A percentile compares a stretch with the other conserved stretches of the same genome.
Conservation (phyloP, 2,797 vertebrate species). For the Acanthurus leucopareius region DNA sequence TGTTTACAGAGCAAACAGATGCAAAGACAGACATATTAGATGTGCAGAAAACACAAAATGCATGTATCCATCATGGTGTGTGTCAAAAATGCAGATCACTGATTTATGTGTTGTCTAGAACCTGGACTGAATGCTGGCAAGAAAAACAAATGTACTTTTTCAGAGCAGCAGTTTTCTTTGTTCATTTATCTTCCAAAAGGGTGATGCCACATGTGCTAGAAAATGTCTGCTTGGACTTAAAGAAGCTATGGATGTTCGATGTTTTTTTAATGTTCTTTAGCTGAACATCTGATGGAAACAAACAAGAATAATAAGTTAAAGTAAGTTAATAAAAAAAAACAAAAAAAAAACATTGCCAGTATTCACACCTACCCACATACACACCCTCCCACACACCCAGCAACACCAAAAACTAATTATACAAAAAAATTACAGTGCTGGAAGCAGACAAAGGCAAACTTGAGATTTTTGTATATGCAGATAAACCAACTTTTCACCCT, state of each 20-base stretch:
- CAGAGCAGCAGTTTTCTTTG: constrained; percentile 13
- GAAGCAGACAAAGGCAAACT: background rate
- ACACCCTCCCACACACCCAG: constrained; percentile 24
- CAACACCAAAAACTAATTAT: constrained; percentile 26
- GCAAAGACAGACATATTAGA: background rate
- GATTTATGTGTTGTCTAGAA: background rate
- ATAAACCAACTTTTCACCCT: constrained; percentile 6
- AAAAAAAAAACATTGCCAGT: constrained; percentile 23
- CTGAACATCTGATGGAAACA: constrained; percentile 28
- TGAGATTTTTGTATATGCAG: constrained; percentile 6
- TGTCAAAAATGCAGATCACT: constrained; percentile 11
- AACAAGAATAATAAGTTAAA: constrained; percentile 24
- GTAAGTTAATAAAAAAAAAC: background rate
- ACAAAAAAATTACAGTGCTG: constrained; percentile 16
- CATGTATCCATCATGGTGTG: constrained; percentile 15
- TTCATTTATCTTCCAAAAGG: background rate
- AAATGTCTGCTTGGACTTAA: background rate
- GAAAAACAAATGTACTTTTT: constrained; percentile 20
- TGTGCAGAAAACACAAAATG: constrained; percentile 4
- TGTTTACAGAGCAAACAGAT: constrained; percentile 14
- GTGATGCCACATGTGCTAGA: constrained; percentile 1
- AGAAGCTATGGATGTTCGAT: background rate
- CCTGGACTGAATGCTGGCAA: constrained; percentile 11
- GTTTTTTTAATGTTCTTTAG: background rate
- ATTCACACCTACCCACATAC: constrained; percentile 33